Percentiles rank a stretch among this genome's conserved stretches.
Evolutionary conservation across 2,113 vertebrate species (phyloP).

Genomic region (Etheostoma spectabile): DNA sequence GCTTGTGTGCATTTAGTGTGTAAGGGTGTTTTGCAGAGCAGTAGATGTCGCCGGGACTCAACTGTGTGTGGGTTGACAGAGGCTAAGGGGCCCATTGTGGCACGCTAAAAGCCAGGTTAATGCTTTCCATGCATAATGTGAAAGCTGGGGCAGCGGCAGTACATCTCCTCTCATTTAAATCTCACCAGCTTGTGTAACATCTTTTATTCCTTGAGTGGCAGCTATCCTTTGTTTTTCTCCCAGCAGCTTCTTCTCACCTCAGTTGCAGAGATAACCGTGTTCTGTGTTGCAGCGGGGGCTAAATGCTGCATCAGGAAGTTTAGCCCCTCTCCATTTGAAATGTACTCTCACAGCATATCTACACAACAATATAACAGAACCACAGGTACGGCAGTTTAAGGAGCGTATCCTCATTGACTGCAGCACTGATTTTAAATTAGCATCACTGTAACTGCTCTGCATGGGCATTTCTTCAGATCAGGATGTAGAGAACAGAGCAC

Average conservation of each 20-base stretch:
- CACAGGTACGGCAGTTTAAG: constrained; percentile 27
- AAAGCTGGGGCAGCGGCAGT: constrained; percentile 53
- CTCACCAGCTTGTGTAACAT: constrained; percentile 68
- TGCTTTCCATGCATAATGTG: constrained; percentile 73
- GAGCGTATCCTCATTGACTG: constrained; percentile 32
- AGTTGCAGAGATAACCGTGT: constrained; percentile 51
- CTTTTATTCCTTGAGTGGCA: constrained; percentile 73
- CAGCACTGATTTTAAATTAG: constrained; percentile 62
- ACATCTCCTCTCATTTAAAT: constrained; percentile 73
- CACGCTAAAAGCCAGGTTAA: constrained; percentile 76
- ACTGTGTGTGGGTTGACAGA: constrained; percentile 66
- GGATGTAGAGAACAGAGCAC: background rate
- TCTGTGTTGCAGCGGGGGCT: constrained; percentile 32
- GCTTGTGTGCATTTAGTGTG: constrained; percentile 16
- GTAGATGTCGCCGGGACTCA: constrained; percentile 59
- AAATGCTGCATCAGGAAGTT: constrained; percentile 72
- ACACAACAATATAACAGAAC: background rate
- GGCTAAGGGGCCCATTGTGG: constrained; percentile 63
- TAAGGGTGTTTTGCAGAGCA: constrained; percentile 34
- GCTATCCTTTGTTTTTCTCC: constrained; percentile 42
- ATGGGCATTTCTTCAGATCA: constrained; percentile 29
- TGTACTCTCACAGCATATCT: constrained; percentile 39
- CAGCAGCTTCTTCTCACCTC: constrained; percentile 53
- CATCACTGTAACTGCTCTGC: constrained; percentile 20
- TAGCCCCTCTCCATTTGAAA: constrained; percentile 22